Evolutionary conservation across 2,113 vertebrate species (phyloP).

Genomic region (Heterotilapia buettikoferi): DNA sequence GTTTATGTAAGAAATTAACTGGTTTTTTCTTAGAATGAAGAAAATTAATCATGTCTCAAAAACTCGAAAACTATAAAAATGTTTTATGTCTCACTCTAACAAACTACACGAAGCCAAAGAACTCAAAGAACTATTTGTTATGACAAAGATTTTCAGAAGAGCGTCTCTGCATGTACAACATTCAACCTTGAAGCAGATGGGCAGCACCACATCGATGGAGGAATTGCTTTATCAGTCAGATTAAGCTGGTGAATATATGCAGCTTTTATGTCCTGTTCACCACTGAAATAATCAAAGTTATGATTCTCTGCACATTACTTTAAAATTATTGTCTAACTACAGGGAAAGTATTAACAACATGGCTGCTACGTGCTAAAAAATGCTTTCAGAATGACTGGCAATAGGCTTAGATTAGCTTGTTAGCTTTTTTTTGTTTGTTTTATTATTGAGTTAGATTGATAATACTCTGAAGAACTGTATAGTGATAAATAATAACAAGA

Average conservation of each 20-base stretch:
- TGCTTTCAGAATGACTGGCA: background rate
- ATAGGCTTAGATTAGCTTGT: background rate
- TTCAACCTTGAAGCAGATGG: background rate
- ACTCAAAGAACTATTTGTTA: background rate
- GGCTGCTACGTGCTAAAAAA: background rate
- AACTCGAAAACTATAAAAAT: background rate
- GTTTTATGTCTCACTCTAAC: background rate
- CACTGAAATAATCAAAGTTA: background rate
- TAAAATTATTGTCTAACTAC: background rate
- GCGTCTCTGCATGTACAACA: background rate
- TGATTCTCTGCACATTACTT: background rate
- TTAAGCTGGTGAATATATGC: background rate
- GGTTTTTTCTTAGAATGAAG: background rate
- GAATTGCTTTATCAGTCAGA: background rate
- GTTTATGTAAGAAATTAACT: background rate
- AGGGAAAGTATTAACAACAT: background rate
- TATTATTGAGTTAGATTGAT: background rate
- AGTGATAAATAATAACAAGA: background rate
- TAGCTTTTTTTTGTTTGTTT: background rate
- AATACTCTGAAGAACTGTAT: background rate
- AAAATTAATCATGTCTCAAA: background rate
- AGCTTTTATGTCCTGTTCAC: background rate
- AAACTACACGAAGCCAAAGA: background rate
- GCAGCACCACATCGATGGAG: background rate
- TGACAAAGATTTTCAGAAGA: background rate